These are phyloP conservation scores for Dicerorhinus sumatrensis DNA, from an alignment of 2,113 vertebrate species.

Conservation along the genomic window DNA sequence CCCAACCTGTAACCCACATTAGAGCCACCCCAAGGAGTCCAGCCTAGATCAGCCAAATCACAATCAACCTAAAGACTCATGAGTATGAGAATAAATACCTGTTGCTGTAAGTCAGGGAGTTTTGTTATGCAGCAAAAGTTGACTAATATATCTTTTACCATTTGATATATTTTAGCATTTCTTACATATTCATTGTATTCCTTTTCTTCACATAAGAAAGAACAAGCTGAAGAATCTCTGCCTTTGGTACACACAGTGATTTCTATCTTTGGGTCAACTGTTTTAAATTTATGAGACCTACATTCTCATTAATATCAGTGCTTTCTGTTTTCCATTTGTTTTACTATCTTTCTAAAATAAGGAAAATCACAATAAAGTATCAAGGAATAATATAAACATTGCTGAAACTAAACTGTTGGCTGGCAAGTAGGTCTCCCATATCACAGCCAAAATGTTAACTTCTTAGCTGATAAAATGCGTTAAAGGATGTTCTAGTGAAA, in stretches of 20 bases:
- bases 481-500: conserved; percentile 27
- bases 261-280: conserved; percentile 32
- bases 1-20: neutral
- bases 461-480: neutral
- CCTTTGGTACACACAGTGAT: neutral
- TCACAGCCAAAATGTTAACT: conserved; percentile 33
- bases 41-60: neutral
- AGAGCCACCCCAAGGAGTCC: neutral
- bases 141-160: neutral
- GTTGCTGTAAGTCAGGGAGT: neutral
- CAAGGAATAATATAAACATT: neutral
- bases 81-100: neutral
- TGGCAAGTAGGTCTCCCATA: neutral
- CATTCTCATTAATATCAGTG: neutral
- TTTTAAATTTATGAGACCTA: neutral
- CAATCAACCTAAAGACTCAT: neutral
- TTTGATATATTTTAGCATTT: neutral
- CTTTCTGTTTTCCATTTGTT: conserved; percentile 29
- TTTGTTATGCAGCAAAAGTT: neutral
- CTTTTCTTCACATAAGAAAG: conserved; percentile 22
- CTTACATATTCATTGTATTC: conserved; percentile 23
- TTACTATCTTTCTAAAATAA: conserved; percentile 53
- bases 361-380: conserved; percentile 11
- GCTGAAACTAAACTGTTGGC: conserved; percentile 12
- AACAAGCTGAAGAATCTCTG: conserved; percentile 21